Conservation (phyloP, 1,140 invertebrate species). For the Drosophila serrata region DNA sequence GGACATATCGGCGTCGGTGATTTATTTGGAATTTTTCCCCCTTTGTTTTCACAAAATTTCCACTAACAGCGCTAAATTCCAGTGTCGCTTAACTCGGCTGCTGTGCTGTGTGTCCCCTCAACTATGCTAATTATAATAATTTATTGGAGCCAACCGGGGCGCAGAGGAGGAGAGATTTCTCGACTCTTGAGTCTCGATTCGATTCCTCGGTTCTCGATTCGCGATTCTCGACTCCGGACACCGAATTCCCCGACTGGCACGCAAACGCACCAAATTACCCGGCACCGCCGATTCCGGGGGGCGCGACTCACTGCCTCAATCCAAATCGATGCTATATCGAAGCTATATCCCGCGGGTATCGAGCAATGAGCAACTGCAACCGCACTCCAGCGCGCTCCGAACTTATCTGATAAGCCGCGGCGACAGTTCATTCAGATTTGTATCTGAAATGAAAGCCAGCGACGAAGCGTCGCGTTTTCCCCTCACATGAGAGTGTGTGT, state of each 20-base stretch:
- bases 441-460: constrained; percentile 63
- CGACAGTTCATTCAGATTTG: constrained; percentile 80
- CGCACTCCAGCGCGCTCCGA: constrained; percentile 73
- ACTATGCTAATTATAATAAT: constrained; percentile 83
- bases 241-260: constrained; percentile 52
- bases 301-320: constrained; percentile 16
- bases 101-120: constrained; percentile 43
- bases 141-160: constrained; percentile 61
- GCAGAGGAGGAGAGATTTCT: constrained; percentile 20
- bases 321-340: constrained; percentile 18
- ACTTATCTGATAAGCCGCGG: constrained; percentile 78
- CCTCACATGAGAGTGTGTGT: constrained; percentile 40
- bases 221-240: constrained; percentile 7
- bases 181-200: constrained; percentile 16
- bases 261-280: constrained; percentile 65
- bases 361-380: constrained; percentile 52
- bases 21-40: constrained; percentile 45
- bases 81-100: constrained; percentile 50
- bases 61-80: constrained; percentile 66
- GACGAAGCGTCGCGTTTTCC: constrained; percentile 53
- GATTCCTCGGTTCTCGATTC: constrained; percentile 4
- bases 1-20: constrained; percentile 25
- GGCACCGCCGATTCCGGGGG: constrained; percentile 27
- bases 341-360: constrained; percentile 14
- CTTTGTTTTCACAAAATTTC: constrained; percentile 75